phyloP scores from a whole-genome alignment of 2,888 invertebrate genomes.

The Mongoloraphidia duomilia region DNA sequence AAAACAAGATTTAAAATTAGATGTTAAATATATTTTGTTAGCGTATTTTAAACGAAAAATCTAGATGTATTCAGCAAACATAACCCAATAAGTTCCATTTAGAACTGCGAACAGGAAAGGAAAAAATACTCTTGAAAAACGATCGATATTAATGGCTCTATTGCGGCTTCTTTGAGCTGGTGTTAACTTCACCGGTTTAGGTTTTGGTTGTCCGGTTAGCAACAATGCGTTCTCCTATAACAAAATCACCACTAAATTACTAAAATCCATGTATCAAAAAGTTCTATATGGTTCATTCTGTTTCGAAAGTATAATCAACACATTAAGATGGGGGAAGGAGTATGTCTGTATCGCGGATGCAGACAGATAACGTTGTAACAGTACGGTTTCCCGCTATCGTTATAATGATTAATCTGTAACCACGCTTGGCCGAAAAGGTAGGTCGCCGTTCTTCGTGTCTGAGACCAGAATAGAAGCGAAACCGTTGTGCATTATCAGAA shows the following conservation, averaged over 20 bases:
- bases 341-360: too few relatives aligned
- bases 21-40: too few relatives aligned
- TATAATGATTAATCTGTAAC: too few relatives aligned
- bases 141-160: constrained; percentile 54
- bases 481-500: too few relatives aligned
- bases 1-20: too few relatives aligned
- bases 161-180: constrained; percentile 45
- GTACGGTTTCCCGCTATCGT: too few relatives aligned
- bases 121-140: constrained; percentile 54
- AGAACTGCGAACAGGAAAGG: constrained; percentile 52
- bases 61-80: constrained; percentile 58
- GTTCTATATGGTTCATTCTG: neutral
- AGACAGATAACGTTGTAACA: too few relatives aligned
- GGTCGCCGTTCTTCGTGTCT: too few relatives aligned
- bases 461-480: too few relatives aligned
- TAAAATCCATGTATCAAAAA: neutral
- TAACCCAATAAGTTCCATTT: constrained; percentile 57
- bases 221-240: constrained; percentile 29
- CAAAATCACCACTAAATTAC: neutral
- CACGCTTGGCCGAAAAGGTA: too few relatives aligned
- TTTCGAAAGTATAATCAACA: too few relatives aligned
- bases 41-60: constrained; percentile 16
- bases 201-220: constrained; percentile 22
- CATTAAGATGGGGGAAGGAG: too few relatives aligned
- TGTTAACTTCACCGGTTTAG: constrained; percentile 30